phyloP scores from a whole-genome alignment of 2,797 vertebrate species.

The Lates japonicus region DNA sequence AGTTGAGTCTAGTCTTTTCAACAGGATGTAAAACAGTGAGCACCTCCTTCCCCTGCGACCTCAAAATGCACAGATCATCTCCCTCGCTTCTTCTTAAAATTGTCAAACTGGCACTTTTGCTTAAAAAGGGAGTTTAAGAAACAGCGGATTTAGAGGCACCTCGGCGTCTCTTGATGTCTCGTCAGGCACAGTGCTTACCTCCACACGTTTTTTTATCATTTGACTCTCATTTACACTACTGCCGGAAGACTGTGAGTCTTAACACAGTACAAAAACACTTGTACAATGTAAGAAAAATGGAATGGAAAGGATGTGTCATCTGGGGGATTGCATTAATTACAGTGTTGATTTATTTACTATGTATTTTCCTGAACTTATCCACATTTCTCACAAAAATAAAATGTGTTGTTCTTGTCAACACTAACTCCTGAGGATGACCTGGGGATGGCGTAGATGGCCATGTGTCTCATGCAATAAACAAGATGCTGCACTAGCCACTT shows the following conservation, averaged over 20 bases:
- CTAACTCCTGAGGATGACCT: background rate
- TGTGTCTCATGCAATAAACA: background rate
- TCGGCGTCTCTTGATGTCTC: slow-evolving; percentile 50
- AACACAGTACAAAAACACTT: slow-evolving; percentile 27
- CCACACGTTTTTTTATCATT: slow-evolving; percentile 35
- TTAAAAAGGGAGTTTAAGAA: slow-evolving; percentile 81
- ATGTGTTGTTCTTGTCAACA: background rate
- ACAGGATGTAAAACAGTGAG: slow-evolving; percentile 92
- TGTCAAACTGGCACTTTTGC: slow-evolving; percentile 94
- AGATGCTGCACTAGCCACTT: background rate
- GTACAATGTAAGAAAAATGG: background rate
- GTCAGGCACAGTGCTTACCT: slow-evolving; percentile 59
- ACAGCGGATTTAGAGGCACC: slow-evolving; percentile 59
- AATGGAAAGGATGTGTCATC: background rate
- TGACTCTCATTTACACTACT: slow-evolving; percentile 51
- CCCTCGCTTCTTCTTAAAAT: slow-evolving; percentile 93
- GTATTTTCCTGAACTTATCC: background rate
- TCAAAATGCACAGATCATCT: slow-evolving; percentile 94
- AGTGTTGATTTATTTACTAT: background rate
- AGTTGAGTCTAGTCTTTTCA: slow-evolving; percentile 89
- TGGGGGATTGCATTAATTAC: slow-evolving; percentile 7
- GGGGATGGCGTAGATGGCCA: background rate
- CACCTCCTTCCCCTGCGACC: slow-evolving; percentile 91
- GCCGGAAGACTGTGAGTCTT: slow-evolving; percentile 24
- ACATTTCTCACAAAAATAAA: background rate